Percentiles rank a stretch among this genome's conserved stretches.
Evolutionary conservation across 1,140 invertebrate genomes (phyloP).

Genomic region (Halyomorpha halys): DNA sequence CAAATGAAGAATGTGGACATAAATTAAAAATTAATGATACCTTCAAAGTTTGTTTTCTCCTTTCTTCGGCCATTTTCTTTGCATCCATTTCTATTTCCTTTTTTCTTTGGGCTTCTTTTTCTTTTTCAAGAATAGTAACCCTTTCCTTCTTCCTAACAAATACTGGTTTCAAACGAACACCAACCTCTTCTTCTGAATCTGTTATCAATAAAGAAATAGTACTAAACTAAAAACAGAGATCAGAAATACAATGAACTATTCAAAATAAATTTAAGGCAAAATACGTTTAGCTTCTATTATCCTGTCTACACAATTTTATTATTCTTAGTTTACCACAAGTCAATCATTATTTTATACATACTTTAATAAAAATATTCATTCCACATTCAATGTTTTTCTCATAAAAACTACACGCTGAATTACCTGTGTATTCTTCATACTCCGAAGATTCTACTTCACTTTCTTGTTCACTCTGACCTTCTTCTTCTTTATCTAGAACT

Average conservation of each 20-base stretch:
- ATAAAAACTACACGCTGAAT: too few species aligned
- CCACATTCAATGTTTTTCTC: slow-evolving; percentile 61
- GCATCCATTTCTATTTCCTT: slow-evolving; percentile 72
- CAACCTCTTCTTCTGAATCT: slow-evolving; percentile 76
- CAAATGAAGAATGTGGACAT: too few species aligned
- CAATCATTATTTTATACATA: too few species aligned
- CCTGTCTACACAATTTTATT: too few species aligned
- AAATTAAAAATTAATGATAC: too few species aligned
- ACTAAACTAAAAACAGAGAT: too few species aligned
- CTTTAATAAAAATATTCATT: too few species aligned
- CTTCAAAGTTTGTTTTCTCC: slow-evolving; percentile 71
- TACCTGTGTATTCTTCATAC: slow-evolving; percentile 76
- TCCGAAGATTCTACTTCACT: slow-evolving; percentile 66
- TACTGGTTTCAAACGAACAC: slow-evolving; percentile 87
- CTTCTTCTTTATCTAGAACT: slow-evolving; percentile 51
- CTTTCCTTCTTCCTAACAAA: slow-evolving; percentile 92
- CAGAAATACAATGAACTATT: too few species aligned
- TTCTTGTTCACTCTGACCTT: slow-evolving; percentile 52
- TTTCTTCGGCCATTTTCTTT: slow-evolving; percentile 69
- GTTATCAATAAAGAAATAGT: not conserved
- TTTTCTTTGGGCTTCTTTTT: slow-evolving; percentile 73
- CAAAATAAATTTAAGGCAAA: too few species aligned
- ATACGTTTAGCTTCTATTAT: too few species aligned
- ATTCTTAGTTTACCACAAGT: not conserved
- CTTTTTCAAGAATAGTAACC: slow-evolving; percentile 89